Evolutionary conservation across 2,113 vertebrate genomes (phyloP).

Genomic region (Plestiodon gilberti): DNA sequence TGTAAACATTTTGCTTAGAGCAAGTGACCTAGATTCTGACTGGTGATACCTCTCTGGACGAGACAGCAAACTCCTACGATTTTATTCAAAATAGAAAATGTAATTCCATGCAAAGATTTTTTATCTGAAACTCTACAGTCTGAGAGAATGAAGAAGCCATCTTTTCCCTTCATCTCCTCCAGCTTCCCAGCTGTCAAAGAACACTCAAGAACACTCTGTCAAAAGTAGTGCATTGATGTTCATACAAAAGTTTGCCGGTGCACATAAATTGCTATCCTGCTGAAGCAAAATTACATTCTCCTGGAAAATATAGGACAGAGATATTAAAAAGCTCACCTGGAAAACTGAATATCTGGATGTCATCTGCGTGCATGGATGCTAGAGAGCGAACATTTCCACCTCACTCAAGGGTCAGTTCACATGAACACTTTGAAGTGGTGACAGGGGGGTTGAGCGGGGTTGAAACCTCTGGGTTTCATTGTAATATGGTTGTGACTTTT

Average conservation of each 20-base stretch:
- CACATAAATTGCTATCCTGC: slow-evolving; percentile 8
- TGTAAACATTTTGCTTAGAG: slow-evolving; percentile 13
- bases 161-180: not conserved
- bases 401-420: not conserved
- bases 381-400: not conserved
- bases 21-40: slow-evolving; percentile 13
- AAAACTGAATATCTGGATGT: not conserved
- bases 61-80: not conserved
- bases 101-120: slow-evolving; percentile 3
- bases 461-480: not conserved
- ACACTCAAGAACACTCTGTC: not conserved
- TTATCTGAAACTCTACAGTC: not conserved
- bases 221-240: slow-evolving; percentile 15
- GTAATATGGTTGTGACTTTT: not conserved
- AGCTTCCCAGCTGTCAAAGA: not conserved
- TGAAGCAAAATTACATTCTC: slow-evolving; percentile 16
- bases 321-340: slow-evolving; percentile 20
- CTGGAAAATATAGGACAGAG: slow-evolving; percentile 23
- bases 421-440: not conserved
- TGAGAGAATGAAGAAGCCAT: slow-evolving; percentile 3
- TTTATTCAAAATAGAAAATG: not conserved
- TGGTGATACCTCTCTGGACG: not conserved
- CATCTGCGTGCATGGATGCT: not conserved
- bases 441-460: not conserved
- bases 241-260: not conserved